Evolutionary conservation across 1,140 invertebrate species (phyloP), one percentile per base, ranked within the genome.

Genomic region (Conopomorpha cramerella): DNA sequence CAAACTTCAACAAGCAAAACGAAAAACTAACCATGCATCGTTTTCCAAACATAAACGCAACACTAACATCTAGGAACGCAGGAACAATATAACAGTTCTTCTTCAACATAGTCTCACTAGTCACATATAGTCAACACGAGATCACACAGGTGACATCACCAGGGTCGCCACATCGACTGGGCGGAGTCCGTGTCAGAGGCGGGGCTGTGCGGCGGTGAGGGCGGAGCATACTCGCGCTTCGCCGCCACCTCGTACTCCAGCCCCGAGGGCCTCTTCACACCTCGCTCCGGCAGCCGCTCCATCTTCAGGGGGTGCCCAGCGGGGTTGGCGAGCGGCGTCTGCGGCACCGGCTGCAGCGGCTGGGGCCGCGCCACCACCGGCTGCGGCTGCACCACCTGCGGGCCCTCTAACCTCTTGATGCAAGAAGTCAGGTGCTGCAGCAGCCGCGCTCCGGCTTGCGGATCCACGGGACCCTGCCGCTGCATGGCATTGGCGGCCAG

Each of bases 361-460:
- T 65, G 65, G 17, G 66, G 71, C 42, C 67, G 43, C 8, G 67
- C 56, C 1, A 72, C 61, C 8, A 49, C 55, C 23, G 58, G 59
- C 37, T 67, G 64, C 3, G 65, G 67, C 38, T 67, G 66, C 2
- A 61, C 59, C 3, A 64, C 62, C 37, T 55, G 57, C 15, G 63
- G 58, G 33, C 30, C 52, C 38, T 76, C 71, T 41, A 76, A 40
- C 33, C 71, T 62, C 40, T 90, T 87, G 43, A 92, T 82, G 30
- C 87, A 85, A 61, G 89, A 86, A 27, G 88, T 91, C 18, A 95
- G 80, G 57, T 94, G 91, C 44, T 89, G 90, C 84, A 94, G 87
- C 35, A 94, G 77, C 41, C 90, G 86, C 30, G 90, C 91, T 3
- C 91, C 90, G 18, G 93, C 81, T 30, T 89, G 84, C 3, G 92